phyloP scores from a whole-genome alignment of 2,888 invertebrate species.

The Dexiosoma caninum region DNA sequence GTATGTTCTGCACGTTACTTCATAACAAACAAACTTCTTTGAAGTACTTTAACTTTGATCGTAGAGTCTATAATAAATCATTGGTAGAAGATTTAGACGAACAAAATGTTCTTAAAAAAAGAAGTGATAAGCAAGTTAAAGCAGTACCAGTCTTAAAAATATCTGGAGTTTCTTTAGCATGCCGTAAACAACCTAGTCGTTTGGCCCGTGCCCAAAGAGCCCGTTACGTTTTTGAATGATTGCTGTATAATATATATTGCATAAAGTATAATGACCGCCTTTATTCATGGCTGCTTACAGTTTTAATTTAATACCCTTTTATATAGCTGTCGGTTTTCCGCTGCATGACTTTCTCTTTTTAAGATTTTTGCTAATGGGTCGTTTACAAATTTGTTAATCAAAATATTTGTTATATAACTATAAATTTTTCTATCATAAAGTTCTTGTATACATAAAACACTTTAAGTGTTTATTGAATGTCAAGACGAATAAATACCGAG shows the following conservation, averaged over 20 bases:
- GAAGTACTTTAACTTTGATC: constrained; percentile 70
- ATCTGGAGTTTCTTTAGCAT: constrained; percentile 38
- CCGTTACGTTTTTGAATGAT: constrained; percentile 74
- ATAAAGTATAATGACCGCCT: constrained; percentile 17
- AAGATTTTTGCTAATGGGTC: constrained; percentile 6
- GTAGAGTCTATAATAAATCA: constrained; percentile 69
- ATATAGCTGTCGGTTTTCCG: constrained; percentile 9
- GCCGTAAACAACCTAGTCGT: constrained; percentile 69
- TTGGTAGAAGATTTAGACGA: constrained; percentile 31
- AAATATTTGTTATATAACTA: constrained; percentile 24
- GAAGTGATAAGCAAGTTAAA: not conserved
- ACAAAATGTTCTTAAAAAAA: constrained; percentile 9
- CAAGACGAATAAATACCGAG: not conserved
- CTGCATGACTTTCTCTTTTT: constrained; percentile 2
- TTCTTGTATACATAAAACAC: not conserved
- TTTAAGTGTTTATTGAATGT: not conserved
- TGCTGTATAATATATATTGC: constrained; percentile 44
- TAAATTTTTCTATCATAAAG: not conserved
- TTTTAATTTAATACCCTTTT: constrained; percentile 29
- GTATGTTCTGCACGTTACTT: constrained; percentile 68
- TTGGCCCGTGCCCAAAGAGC: constrained; percentile 70
- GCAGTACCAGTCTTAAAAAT: constrained; percentile 3
- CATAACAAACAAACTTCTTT: constrained; percentile 70
- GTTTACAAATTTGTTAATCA: constrained; percentile 40
- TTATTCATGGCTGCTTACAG: constrained; percentile 21